Evolutionary conservation across 2,797 vertebrate genomes (phyloP), one percentile per base, ranked within the genome.

Genomic region (Vespertilio murinus): DNA sequence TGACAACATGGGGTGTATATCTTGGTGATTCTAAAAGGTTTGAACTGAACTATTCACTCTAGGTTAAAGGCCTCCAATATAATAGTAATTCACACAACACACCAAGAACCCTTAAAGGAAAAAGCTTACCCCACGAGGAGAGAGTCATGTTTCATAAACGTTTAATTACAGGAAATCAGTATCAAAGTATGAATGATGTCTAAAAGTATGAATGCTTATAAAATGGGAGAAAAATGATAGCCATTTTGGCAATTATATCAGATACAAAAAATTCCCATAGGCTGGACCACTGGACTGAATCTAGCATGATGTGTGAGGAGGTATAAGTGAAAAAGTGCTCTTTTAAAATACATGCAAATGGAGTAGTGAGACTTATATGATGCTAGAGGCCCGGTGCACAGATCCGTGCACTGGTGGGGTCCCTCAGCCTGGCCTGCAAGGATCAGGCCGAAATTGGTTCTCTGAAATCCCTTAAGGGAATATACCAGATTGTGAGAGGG

Each of bases 21-120:
- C 20, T 65, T 84, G 35, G 20, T 70, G 33, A 61, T 45, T 45
- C 14, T 90, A 75, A 93, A 88, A 42, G 71, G 54, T 79, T 67
- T 84, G 40, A 33, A 77, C 22, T 79, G 42, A 42, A 42, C 11
- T 42, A 71, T 61, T 81, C 85, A n/a, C 10, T 90, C 30, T n/a
- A 73, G 3, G 28, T 67, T 59, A 77, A 88, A 81, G 20, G 6
- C 4, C 16, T 49, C 23, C 78, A n/a, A 2, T 75, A 59, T 69
- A 23, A 70, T 17, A 81, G 7, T 6, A 81, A 52, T 6, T 61
- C 28, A 16, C 28, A 71, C 11, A 84, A 13, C 17, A 4, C 25
- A 54, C 4, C 47, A 8, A 71, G 33, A 17, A 73, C 20, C 28
- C 12, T 42, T n/a, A 22, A 38, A 47, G 10, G 16, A 70, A 93